These are phyloP conservation scores for Sus cebifrons DNA, from an alignment of 2,797 vertebrate genomes.

Conservation along the genomic window DNA sequence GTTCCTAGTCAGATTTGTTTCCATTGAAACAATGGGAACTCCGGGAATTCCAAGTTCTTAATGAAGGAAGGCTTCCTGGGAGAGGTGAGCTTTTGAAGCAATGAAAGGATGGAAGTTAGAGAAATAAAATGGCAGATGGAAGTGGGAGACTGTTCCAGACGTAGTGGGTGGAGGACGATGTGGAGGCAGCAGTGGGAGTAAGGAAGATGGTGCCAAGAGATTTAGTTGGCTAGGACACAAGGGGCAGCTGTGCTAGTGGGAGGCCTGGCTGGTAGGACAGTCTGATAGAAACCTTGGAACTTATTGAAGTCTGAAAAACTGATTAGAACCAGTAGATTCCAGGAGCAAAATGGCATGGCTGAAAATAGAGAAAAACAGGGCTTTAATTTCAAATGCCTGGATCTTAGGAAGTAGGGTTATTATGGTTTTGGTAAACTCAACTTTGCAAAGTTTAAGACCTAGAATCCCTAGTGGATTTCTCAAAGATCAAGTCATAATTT, in stretches of 20 bases:
- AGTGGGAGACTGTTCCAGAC: conserved; percentile 78
- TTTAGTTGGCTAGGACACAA: conserved; percentile 55
- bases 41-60: not conserved
- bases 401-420: conserved; percentile 46
- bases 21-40: too few species aligned
- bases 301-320: conserved; percentile 36
- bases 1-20: too few species aligned
- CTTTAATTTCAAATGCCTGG: conserved; percentile 43
- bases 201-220: conserved; percentile 60
- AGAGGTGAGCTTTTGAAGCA: conserved; percentile 74
- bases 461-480: conserved; percentile 14
- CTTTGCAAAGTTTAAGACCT: conserved; percentile 49
- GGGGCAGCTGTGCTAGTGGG: conserved; percentile 64
- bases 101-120: not conserved
- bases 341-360: conserved; percentile 46
- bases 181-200: conserved; percentile 72
- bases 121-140: conserved; percentile 75
- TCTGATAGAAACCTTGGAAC: conserved; percentile 67
- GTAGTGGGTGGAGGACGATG: conserved; percentile 38
- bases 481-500: conserved; percentile 13
- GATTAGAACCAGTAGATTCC: conserved; percentile 5
- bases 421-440: conserved; percentile 34
- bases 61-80: conserved; percentile 74
- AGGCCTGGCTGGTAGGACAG: conserved; percentile 67
- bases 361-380: conserved; percentile 51